These are phyloP conservation scores for Pygoscelis adeliae DNA, from an alignment of 2,113 vertebrate genomes.

Conservation along the genomic window DNA sequence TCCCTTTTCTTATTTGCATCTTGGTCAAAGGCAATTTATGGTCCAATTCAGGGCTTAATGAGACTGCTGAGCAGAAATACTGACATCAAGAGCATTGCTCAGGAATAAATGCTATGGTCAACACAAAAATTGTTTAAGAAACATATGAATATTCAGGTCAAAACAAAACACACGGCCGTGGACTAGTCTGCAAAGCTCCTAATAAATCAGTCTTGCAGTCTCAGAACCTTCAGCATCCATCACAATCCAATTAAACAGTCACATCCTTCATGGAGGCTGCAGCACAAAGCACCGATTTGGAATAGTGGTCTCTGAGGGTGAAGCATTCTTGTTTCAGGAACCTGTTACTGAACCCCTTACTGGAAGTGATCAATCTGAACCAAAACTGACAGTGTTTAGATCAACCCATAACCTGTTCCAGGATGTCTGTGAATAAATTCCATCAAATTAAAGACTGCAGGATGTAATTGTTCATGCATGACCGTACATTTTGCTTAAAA, in stretches of 20 bases:
- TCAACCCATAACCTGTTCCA: conserved; percentile 6
- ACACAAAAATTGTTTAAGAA: not conserved
- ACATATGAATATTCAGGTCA: not conserved
- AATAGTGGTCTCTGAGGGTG: not conserved
- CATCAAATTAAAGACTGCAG: not conserved
- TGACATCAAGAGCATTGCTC: not conserved
- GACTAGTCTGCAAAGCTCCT: not conserved
- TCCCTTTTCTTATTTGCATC: not conserved
- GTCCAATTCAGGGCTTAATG: not conserved
- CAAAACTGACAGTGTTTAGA: not conserved
- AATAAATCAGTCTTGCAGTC: not conserved
- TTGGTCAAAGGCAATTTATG: not conserved
- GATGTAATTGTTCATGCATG: not conserved
- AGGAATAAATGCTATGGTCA: not conserved
- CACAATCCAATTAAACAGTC: not conserved
- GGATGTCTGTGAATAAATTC: conserved; percentile 32
- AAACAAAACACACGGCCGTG: not conserved
- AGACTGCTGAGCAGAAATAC: not conserved
- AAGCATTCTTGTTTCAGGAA: conserved; percentile 10
- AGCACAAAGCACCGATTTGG: not conserved
- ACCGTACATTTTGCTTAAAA: not conserved
- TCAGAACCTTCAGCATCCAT: not conserved
- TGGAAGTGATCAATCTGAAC: conserved; percentile 25
- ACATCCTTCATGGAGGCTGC: not conserved
- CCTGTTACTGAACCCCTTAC: not conserved